phyloP scores from a whole-genome alignment of 2,113 vertebrate species.

The Pyrgilauda ruficollis region DNA sequence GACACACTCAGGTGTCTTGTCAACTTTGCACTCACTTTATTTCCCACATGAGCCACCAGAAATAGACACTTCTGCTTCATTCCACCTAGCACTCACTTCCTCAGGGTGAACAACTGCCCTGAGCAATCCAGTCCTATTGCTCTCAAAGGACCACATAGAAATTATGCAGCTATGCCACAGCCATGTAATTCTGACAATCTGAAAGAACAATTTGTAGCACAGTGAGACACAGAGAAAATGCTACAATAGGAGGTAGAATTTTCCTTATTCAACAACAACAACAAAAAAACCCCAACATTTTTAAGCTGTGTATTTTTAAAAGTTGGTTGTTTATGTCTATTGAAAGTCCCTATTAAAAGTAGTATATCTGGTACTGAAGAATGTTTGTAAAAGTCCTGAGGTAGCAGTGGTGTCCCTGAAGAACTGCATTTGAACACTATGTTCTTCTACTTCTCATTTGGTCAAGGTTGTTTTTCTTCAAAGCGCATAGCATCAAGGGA shows the following conservation, averaged over 20 bases:
- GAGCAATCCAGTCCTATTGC: not conserved
- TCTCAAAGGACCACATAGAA: not conserved
- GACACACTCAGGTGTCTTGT: conserved; percentile 15
- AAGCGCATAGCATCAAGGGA: not conserved
- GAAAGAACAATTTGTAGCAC: not conserved
- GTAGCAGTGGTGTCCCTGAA: not conserved
- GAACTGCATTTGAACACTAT: not conserved
- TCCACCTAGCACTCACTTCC: conserved; percentile 44
- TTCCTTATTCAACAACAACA: not conserved
- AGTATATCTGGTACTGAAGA: not conserved
- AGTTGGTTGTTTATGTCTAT: not conserved
- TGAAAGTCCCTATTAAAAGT: not conserved
- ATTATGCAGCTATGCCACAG: not conserved
- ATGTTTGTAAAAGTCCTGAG: not conserved
- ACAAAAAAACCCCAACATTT: not conserved
- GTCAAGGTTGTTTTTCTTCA: not conserved
- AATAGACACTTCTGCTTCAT: conserved; percentile 42
- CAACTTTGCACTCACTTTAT: conserved; percentile 40
- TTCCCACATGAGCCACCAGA: not conserved
- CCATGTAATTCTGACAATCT: not conserved
- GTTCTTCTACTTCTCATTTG: not conserved
- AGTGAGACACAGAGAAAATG: not conserved
- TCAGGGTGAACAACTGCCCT: not conserved
- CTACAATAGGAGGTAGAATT: not conserved
- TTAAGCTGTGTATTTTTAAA: not conserved